phyloP scores from a whole-genome alignment of 2,113 vertebrate genomes.

The Xiphophorus couchianus region DNA sequence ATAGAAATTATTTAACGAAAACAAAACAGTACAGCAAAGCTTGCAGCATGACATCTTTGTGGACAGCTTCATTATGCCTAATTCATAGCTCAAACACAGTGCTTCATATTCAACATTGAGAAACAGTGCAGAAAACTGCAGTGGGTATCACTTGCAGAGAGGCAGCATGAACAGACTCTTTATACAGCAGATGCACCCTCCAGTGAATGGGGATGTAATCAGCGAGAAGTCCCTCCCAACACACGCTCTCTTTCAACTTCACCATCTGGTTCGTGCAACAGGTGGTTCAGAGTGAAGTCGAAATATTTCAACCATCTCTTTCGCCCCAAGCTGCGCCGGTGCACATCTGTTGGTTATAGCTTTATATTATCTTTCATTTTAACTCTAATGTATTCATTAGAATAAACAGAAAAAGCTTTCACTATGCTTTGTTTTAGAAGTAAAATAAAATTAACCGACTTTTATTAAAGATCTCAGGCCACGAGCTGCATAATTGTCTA shows the following conservation, averaged over 20 bases:
- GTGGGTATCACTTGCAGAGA: conserved; percentile 38
- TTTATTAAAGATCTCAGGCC: neutral
- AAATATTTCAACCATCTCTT: conserved; percentile 39
- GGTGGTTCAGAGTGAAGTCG: conserved; percentile 58
- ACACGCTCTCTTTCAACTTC: conserved; percentile 43
- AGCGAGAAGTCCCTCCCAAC: conserved; percentile 51
- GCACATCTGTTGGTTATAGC: conserved; percentile 36
- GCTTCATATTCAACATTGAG: conserved; percentile 42
- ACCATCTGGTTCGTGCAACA: conserved; percentile 66
- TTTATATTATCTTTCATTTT: conserved; percentile 26
- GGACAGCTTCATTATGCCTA: conserved; percentile 45
- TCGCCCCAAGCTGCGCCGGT: conserved; percentile 27
- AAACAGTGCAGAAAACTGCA: conserved; percentile 7
- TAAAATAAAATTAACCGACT: neutral
- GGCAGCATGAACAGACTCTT: conserved; percentile 53
- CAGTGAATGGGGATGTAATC: conserved; percentile 60
- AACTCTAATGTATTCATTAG: conserved; percentile 28
- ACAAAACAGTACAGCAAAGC: conserved; percentile 14
- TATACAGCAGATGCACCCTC: conserved; percentile 63
- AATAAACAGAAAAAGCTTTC: neutral
- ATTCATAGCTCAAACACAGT: conserved; percentile 43
- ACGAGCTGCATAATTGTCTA: too few species aligned
- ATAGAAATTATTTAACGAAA: neutral
- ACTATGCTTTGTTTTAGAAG: conserved; percentile 6
- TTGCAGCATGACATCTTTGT: conserved; percentile 35